Percentiles rank a stretch among this genome's conserved stretches.
Evolutionary conservation across 2,113 vertebrate genomes (phyloP).

Genomic region (Megaceryle torquata): DNA sequence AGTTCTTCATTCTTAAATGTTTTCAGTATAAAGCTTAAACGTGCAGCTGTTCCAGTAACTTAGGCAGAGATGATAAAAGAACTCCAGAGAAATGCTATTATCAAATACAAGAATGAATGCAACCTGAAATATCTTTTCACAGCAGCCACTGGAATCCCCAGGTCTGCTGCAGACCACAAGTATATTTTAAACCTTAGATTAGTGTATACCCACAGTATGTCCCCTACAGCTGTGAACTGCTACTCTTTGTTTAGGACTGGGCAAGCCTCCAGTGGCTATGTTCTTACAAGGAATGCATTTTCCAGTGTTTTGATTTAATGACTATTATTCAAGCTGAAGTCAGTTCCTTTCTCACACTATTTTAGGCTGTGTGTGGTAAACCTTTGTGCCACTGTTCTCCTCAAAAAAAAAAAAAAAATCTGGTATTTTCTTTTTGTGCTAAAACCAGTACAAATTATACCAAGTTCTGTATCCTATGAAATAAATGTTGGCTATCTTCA

Average conservation of each 20-base stretch:
- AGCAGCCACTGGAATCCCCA: not conserved
- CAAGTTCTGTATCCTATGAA: not conserved
- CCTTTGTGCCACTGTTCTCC: constrained; percentile 45
- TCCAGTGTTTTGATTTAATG: constrained; percentile 67
- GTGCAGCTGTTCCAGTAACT: not conserved
- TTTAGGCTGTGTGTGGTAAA: constrained; percentile 62
- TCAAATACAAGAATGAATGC: not conserved
- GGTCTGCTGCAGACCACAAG: not conserved
- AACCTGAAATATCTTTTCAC: not conserved
- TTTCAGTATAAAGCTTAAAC: not conserved
- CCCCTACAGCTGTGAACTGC: constrained; percentile 45
- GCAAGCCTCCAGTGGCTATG: constrained; percentile 52
- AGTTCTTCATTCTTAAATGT: not conserved
- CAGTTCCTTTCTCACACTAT: constrained; percentile 70
- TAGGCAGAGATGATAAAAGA: not conserved
- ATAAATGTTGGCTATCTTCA: not conserved
- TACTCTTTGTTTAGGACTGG: constrained; percentile 55
- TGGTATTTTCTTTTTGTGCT: constrained; percentile 7
- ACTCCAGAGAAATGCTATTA: not conserved
- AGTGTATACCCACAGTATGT: not conserved
- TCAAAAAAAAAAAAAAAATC: not conserved
- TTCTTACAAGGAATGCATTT: constrained; percentile 65
- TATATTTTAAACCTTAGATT: not conserved
- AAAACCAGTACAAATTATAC: not conserved
- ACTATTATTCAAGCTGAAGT: constrained; percentile 64